Percentiles rank a stretch among this genome's conserved stretches.
Conservation (phyloP, 2,888 invertebrate species). For the Silvanus unidentatus region DNA sequence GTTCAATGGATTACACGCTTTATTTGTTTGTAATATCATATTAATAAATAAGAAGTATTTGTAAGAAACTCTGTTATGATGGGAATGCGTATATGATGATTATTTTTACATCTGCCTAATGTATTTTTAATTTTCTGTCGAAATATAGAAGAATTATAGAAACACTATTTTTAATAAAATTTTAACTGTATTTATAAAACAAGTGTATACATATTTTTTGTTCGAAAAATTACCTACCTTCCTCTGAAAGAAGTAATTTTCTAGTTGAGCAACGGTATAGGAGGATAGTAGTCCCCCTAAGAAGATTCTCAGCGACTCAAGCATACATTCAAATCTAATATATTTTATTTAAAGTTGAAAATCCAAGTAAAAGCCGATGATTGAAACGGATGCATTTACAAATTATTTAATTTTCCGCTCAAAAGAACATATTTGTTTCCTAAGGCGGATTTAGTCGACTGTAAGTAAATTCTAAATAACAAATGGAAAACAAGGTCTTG, state of each 20-base stretch:
- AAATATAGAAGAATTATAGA: too few species aligned
- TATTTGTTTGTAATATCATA: too few species aligned
- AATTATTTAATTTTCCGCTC: conserved; percentile 47
- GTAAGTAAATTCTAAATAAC: conserved; percentile 39
- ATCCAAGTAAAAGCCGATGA: conserved; percentile 22
- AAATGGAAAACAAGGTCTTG: conserved; percentile 23
- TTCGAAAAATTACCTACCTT: too few species aligned
- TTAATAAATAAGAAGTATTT: too few species aligned
- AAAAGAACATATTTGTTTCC: conserved; percentile 43
- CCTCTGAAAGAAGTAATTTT: conserved; percentile 14
- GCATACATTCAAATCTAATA: conserved; percentile 17
- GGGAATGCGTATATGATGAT: too few species aligned
- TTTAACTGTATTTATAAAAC: too few species aligned
- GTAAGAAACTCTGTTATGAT: too few species aligned
- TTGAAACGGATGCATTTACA: conserved; percentile 38
- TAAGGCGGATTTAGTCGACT: conserved; percentile 38
- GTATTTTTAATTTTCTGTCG: too few species aligned
- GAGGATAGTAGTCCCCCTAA: neutral
- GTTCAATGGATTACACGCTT: too few species aligned
- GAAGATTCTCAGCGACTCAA: conserved; percentile 19
- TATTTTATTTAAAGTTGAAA: conserved; percentile 14
- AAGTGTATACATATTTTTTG: too few species aligned
- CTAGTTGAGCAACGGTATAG: conserved; percentile 20
- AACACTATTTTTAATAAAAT: too few species aligned
- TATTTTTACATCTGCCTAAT: too few species aligned